These are phyloP conservation scores for Sylvilagus floridanus DNA, from an alignment of 2,797 vertebrate species.

Conservation along the genomic window DNA sequence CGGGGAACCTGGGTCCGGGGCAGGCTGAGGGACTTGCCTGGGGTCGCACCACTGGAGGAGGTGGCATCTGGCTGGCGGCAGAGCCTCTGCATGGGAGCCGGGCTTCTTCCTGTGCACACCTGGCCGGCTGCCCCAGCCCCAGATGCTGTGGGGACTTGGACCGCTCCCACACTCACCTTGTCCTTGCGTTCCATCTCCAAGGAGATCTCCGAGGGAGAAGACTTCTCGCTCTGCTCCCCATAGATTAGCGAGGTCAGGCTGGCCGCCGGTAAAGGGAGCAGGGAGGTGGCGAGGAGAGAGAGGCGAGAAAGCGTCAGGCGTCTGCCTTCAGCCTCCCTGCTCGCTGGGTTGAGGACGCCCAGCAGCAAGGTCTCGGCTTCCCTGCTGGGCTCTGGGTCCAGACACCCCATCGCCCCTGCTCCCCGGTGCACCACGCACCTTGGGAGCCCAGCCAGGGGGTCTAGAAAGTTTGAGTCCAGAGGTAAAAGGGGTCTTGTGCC, in stretches of 20 bases:
- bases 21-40: not conserved
- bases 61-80: not conserved
- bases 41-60: rapidly evolving
- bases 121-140: not conserved
- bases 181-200: conserved; percentile 94
- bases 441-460: not conserved
- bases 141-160: rapidly evolving
- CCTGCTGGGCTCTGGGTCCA: not conserved
- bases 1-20: not conserved
- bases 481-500: not conserved
- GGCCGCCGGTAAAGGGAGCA: conserved; percentile 1
- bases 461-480: conserved; percentile 24
- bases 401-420: not conserved
- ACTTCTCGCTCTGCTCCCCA: conserved; percentile 97
- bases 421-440: not conserved
- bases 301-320: not conserved
- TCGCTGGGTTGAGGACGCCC: not conserved
- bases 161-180: conserved; percentile 88
- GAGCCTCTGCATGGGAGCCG: rapidly evolving
- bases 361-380: not conserved
- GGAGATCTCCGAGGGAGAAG: conserved; percentile 96
- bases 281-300: not conserved
- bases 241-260: conserved; percentile 98
- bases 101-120: not conserved
- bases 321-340: not conserved